phyloP scores from a whole-genome alignment of 2,888 invertebrate genomes.

The Baronia brevicornis region DNA sequence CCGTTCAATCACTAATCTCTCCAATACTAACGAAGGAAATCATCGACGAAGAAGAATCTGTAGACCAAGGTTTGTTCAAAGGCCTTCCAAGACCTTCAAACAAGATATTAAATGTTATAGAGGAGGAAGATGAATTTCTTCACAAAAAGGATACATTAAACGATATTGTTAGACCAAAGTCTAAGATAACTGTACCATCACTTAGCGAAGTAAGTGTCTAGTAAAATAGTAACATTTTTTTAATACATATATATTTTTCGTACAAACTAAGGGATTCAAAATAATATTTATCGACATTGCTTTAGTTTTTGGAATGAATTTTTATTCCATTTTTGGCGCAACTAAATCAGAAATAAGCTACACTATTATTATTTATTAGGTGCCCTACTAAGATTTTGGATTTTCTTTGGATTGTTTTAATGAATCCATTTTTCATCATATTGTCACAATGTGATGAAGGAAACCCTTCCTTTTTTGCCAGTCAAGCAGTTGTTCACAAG shows the following conservation, averaged over 20 bases:
- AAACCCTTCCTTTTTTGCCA: no score
- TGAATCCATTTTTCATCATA: no score
- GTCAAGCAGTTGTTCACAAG: no score
- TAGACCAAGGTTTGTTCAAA: conserved; percentile 37
- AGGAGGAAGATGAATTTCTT: conserved; percentile 79
- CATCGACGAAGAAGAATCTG: background rate
- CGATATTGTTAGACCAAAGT: conserved; percentile 58
- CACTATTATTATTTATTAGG: background rate
- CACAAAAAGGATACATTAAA: conserved; percentile 70
- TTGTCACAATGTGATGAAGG: no score
- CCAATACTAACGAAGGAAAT: no score
- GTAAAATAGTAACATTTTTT: background rate
- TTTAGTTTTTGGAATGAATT: background rate
- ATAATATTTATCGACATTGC: background rate
- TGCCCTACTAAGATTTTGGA: no score
- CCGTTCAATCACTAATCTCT: conserved; percentile 3
- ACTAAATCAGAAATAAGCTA: background rate
- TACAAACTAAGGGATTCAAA: background rate
- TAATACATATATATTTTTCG: background rate
- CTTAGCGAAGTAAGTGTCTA: conserved; percentile 73
- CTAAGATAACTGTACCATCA: conserved; percentile 81
- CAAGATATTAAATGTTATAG: conserved; percentile 44
- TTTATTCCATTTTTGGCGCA: background rate
- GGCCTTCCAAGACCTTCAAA: conserved; percentile 68
- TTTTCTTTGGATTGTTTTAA: no score